Evolutionary conservation across 1,140 invertebrate genomes (phyloP), one percentile per base, ranked within the genome.

Genomic region (Ganaspis sp.): DNA sequence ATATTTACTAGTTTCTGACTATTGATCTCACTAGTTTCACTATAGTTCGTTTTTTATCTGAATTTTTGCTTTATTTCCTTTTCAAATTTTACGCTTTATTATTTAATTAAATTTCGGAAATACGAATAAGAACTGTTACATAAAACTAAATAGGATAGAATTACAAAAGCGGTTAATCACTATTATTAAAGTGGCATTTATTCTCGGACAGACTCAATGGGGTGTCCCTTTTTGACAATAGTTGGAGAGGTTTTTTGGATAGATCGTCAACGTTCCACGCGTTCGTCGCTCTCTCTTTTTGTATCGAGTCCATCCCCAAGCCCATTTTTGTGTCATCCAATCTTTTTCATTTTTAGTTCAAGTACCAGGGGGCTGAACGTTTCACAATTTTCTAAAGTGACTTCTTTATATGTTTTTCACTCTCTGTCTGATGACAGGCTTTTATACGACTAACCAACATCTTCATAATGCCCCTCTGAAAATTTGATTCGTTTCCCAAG

Each of bases 161-260:
- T 70, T 21, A 81, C 84, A 84, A 87, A 84, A 80, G 72, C 45
- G 69, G 81, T 84, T 88, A 88, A 88, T 88, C 84, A 78, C 74
- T 75, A 80, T 83, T 87, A 86, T 86, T 77, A 78, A 81, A 80
- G 71, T 53, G 78, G 70, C 75, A 77, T 84, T 87, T 80, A 81
- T 79, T 83, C 75, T 78, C 75, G 73, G 77, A 80, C 78, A 75
- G 19, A 71, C 83, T 37, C 83, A 53, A 38, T 73, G 74, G 84
- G 85, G 75, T 34, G 76, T 79, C 77, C 77, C 37, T 54, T 78
- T 78, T 54, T 69, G n/a, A 49, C 77, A 64, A 29, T 72, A 75
- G 70, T 77, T 74, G 74, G 74, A 70, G 4, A 53, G 19, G 49
- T 49, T 23, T 21, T 72, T 77, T 69, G 29, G 69, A 69, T 76